Base-by-base conservation (phyloP, 2,113 vertebrate genomes). In the Hepsetus odoe region DNA sequence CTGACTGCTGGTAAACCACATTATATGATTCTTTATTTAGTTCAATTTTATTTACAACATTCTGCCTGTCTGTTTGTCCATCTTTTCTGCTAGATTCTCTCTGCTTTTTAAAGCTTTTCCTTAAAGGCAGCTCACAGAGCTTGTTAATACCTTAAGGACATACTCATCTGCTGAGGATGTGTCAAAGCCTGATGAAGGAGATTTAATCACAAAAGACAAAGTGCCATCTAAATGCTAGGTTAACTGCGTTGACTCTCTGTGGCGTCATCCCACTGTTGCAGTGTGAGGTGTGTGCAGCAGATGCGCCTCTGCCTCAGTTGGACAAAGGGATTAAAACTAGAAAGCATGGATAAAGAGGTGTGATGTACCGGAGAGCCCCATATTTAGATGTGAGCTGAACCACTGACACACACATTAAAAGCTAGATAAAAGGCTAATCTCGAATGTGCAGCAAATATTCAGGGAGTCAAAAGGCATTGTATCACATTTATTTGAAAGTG, bases 201-300 rank as follows among this genome's bases (percentile, higher is more conserved):
- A 80, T 81, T 72, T 80, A 84, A 83, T 82, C 68, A 74, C 51
- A 73, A 30, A 82, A 77, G 84, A 82, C 77, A 80, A 76, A 53
- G 62, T 83, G 78, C 64, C 76, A 74, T 46, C 67, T 81, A 20
- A 35, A 82, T 82, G 82, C 74, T 20, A 56, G 62, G 24, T 69
- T 40, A 72, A 58, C 71, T 68, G 51, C 53, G 66, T 20, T 67
- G 10, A 61, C 69, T 46, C 46, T 74, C 46, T 59, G 38, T 35
- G 73, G 74, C 49, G 46, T 65, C 12, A 55, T 74, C 75, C 55
- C 44, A 16, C 55, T 44, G n/a, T 64, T 55, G 55, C 72, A 26
- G 56, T 35, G 59, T 38, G 44, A 55, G n/a, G 59, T 83, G 49
- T 61, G 67, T 70, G 44, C 28, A 80, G 70, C 81, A 80, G 81